Evolutionary conservation across 2,113 vertebrate genomes (phyloP), one percentile per base, ranked within the genome.

Genomic region (Oreamnos americanus): DNA sequence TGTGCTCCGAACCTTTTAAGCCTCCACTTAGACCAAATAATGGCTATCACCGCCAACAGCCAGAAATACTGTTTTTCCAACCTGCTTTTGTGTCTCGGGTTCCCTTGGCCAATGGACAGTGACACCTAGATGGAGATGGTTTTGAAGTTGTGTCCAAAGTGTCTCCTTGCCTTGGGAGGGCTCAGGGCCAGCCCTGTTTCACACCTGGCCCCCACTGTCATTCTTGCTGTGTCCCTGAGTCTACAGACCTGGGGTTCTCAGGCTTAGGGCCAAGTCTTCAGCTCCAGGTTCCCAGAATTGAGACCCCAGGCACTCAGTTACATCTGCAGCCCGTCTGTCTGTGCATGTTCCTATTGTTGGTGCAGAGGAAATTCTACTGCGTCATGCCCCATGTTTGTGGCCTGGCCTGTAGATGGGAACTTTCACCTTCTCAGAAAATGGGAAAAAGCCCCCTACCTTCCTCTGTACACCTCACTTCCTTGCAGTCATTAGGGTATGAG

Each of bases 1-100:
- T 45, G 14, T 19, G 47, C 58, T 67, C 30, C 1, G 8, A 62
- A 62, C 3, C 60, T 91, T 64, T 53, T 23, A 45, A 89, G 51
- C 26, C 76, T 62, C 51, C 11, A 7, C 83, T 55, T 36, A 62
- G 51, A 92, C 17, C 58, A 87, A 81, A 79, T 58, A n/a, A 82
- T 0, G 2, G 10, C 17, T 6, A 13, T 1, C 13, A 19, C 45
- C 16, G 1, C n/a, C 36, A 28, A 36, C 36, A n/a, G 43, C 30
- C 47, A 64, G 82, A 57, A 81, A 39, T 25, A 87, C 30, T 3
- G 16, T 6, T 21, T 36, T 17, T 76, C 62, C 49, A 49, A 39
- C 25, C 62, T 62, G 45, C 85, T 83, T 39, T 17, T 36, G 60
- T 51, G 49, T 30, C 62, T 76, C 45, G 8, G 51, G 28, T 62